A percentile compares a stretch with the other conserved stretches of the same genome.
Conservation (phyloP, 2,797 vertebrate species). For the Setipinna tenuifilis region DNA sequence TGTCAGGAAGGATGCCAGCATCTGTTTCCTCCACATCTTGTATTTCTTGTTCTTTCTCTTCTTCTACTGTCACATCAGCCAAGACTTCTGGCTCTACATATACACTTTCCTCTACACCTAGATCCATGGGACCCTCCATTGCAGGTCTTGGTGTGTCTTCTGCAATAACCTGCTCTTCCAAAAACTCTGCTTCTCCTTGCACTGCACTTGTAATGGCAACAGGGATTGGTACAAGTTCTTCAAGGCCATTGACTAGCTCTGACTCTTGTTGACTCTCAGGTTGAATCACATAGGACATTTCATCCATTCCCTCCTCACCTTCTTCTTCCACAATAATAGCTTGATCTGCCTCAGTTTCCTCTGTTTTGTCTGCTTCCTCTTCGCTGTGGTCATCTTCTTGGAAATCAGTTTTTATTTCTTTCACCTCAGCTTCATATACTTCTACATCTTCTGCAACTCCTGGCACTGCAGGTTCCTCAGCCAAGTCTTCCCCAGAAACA, state of each 20-base stretch:
- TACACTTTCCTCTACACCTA: slow-evolving; percentile 49
- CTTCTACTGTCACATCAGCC: slow-evolving; percentile 47
- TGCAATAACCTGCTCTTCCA: slow-evolving; percentile 40
- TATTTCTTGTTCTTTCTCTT: slow-evolving; percentile 47
- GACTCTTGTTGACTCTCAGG: slow-evolving; percentile 32
- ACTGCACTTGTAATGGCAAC: slow-evolving; percentile 39
- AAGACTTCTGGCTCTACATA: slow-evolving; percentile 34
- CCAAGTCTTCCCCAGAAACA: slow-evolving; percentile 52
- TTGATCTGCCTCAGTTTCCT: slow-evolving; percentile 23
- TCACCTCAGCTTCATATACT: slow-evolving; percentile 46
- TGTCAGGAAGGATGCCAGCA: slow-evolving; percentile 30
- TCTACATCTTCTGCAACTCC: slow-evolving; percentile 55
- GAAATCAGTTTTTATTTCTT: slow-evolving; percentile 49
- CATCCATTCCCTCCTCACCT: slow-evolving; percentile 16
- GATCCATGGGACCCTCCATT: slow-evolving; percentile 17
- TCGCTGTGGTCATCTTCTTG: slow-evolving; percentile 31
- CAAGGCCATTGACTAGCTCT: slow-evolving; percentile 39
- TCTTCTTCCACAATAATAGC: slow-evolving; percentile 27
- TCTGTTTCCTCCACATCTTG: slow-evolving; percentile 33
- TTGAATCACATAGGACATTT: slow-evolving; percentile 20
- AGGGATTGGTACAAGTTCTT: slow-evolving; percentile 43
- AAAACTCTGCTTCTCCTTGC: slow-evolving; percentile 32
- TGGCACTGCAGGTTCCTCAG: slow-evolving; percentile 54
- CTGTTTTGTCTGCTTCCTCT: not conserved
- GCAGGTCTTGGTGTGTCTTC: slow-evolving; percentile 26